phyloP scores from a whole-genome alignment of 2,797 vertebrate genomes.

The Falco concolor region DNA sequence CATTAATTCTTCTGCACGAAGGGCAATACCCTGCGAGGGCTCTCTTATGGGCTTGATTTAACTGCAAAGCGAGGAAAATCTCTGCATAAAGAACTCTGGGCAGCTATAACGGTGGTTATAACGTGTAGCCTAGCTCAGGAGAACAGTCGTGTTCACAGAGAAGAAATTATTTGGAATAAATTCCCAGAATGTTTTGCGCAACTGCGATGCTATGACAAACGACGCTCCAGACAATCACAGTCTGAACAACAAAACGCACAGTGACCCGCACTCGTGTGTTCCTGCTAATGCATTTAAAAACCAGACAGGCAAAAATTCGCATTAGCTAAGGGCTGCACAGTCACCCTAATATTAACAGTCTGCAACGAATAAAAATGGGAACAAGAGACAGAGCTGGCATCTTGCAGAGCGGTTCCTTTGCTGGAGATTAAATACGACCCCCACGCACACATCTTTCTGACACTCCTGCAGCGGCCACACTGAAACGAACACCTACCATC shows the following conservation, averaged over 20 bases:
- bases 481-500: rapidly evolving
- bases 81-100: not conserved
- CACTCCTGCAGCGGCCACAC: not conserved
- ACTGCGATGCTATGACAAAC: not conserved
- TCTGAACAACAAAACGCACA: not conserved
- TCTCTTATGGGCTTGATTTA: not conserved
- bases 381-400: not conserved
- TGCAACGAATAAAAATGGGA: not conserved
- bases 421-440: not conserved
- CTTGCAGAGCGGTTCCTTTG: not conserved
- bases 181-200: not conserved
- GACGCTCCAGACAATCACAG: not conserved
- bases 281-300: not conserved
- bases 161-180: not conserved
- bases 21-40: not conserved
- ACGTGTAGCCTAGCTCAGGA: not conserved
- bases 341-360: not conserved
- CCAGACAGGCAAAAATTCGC: not conserved
- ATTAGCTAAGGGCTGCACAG: not conserved
- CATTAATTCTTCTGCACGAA: not conserved
- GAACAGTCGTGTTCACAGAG: not conserved
- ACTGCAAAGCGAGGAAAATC: not conserved
- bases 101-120: not conserved
- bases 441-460: not conserved
- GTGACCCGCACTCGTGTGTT: not conserved